Evolutionary conservation across 2,113 vertebrate genomes (phyloP), one percentile per base, ranked within the genome.

Genomic region (Cottus gobio): DNA sequence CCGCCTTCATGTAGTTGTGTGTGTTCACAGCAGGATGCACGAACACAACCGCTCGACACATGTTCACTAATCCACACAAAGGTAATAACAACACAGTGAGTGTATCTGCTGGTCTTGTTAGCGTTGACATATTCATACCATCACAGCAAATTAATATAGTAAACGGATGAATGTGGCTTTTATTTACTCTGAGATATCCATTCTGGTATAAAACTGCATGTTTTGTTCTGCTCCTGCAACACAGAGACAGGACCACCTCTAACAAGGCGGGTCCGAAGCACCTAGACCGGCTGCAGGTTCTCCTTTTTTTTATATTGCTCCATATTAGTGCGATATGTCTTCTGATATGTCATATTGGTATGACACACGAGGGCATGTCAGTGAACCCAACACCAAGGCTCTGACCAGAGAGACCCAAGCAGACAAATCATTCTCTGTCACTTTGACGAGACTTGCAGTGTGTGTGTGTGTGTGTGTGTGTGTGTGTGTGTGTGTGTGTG

Each of bases 341-440:
- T 20, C 37, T 20, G 60, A 56, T 56, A 1, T 26, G 52, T 56
- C 52, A 56, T 26, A 56, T 26, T 5, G 24, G 37, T 65, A 44
- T 73, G 74, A 83, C 76, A 78, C 13, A 60, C 44, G 62, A 62
- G 77, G 73, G 71, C 67, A 76, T 0, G 4, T 44, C 39, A 26
- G 60, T 73, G 69, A 56, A 83, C 77, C 75, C 37, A 69, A 77
- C 42, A 78, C 77, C 75, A 75, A 73, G 44, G 9, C 62, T 67
- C 16, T 56, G 79, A 82, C 83, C 75, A 71, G 80, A 73, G 78
- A 66, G 54, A 79, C 60, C 75, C 31, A 12, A 39, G 73, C 28
- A 85, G 76, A 86, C 69, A 84, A 72, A 79, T 62, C 44, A 79
- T 28, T 73, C 50, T 60, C 64, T 82, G 72, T 80, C 73, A 81